Percentiles rank a stretch among this genome's conserved stretches.
Evolutionary conservation across 1,140 invertebrate genomes (phyloP).

Genomic region (Lordiphosa mommai): DNA sequence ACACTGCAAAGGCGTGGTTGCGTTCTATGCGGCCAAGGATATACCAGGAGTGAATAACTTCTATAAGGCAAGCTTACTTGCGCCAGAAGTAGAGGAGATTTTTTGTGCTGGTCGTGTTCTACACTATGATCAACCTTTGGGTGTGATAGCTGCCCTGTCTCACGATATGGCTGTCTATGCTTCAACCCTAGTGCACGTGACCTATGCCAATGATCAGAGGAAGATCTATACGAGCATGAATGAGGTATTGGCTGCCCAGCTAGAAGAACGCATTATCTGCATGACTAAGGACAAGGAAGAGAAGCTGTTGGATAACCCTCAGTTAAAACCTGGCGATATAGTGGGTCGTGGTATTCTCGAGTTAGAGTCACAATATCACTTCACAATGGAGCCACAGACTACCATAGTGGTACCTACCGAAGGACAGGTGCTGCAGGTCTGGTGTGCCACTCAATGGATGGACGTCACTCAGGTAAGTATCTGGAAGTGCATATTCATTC

Average conservation of each 20-base stretch:
- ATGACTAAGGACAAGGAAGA: slow-evolving; percentile 80
- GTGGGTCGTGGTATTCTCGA: slow-evolving; percentile 55
- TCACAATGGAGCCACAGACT: slow-evolving; percentile 85
- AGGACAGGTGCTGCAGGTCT: slow-evolving; percentile 84
- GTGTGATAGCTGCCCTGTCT: slow-evolving; percentile 85
- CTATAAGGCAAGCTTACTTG: slow-evolving; percentile 42
- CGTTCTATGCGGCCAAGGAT: slow-evolving; percentile 86
- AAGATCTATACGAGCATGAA: slow-evolving; percentile 70
- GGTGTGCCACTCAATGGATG: slow-evolving; percentile 84
- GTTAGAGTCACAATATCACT: slow-evolving; percentile 76
- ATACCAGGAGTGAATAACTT: slow-evolving; percentile 87
- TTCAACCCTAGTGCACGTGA: slow-evolving; percentile 84
- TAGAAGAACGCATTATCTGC: slow-evolving; percentile 84
- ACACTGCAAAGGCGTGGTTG: slow-evolving; percentile 85
- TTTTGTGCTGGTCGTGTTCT: slow-evolving; percentile 81
- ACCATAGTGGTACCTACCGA: slow-evolving; percentile 81
- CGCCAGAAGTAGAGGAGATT: slow-evolving; percentile 73
- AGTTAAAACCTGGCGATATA: slow-evolving; percentile 29
- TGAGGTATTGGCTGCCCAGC: slow-evolving; percentile 82
- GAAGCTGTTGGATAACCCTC: slow-evolving; percentile 82
- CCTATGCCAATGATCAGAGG: slow-evolving; percentile 80
- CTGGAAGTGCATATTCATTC: too few species aligned
- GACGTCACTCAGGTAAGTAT: slow-evolving; percentile 80
- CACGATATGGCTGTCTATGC: slow-evolving; percentile 83
- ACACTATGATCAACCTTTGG: slow-evolving; percentile 87